Base-by-base conservation (phyloP, 2,888 invertebrate genomes). In the Heliconius hortense region DNA sequence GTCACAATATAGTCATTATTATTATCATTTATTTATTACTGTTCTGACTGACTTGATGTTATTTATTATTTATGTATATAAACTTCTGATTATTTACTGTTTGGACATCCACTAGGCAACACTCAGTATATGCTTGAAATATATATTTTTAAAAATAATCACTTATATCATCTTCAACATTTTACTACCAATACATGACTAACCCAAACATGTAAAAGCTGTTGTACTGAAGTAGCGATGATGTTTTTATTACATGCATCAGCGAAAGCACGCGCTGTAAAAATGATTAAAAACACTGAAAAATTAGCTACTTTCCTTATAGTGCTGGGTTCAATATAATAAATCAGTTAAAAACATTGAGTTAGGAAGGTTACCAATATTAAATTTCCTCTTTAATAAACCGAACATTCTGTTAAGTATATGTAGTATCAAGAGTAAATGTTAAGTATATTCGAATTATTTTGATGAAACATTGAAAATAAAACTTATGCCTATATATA, bases 251-350 rank as follows among this genome's bases (percentile, higher is more conserved):
- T 8, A 67, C 70, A 69, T 70, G 70, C 70, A 63, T 39, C 62
- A 26, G 64, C 62, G 28, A 53, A 70, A 70, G 53, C 69, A 35
- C 24, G 26, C 56, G 18, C 15, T 24, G 31, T 7, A n/a, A 56
- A n/a, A 53, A 5, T 39, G n/a, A 53, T 43, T 8, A 39, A 53
- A 56, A 70, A 13, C 31, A 39, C 18, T 39, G 35, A 64, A 56
- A 53, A 64, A 64, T 59, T 68, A 2, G 43, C 39, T 21, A 24
- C 24, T 63, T 63, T 53, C 31, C 13, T 15, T 59, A 48, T 74
- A 56, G 77, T 79, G 79, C 79, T 79, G 79, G 79, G 79, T 79
- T 79, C 79, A 79, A 77, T 77, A 66, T 21, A 48, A 63, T 77
- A 5, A 8, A 18, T 18, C 43, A 48, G 15, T 48, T 43, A 43